These are phyloP conservation scores for Ranitomeya imitator DNA, from an alignment of 2,113 vertebrate genomes.

Conservation along the genomic window DNA sequence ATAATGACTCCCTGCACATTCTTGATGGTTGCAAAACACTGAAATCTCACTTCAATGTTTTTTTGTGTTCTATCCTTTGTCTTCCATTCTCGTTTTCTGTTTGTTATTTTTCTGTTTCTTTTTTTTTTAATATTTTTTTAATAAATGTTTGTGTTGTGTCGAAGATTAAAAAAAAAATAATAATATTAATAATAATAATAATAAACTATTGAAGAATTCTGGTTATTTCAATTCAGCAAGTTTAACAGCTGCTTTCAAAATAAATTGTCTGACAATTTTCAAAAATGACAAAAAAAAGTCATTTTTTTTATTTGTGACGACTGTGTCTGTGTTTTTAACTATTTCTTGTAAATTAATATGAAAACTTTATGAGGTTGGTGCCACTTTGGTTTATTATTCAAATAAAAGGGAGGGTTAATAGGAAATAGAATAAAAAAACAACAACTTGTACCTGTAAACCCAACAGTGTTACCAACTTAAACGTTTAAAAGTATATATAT, in stretches of 20 bases:
- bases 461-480: slow-evolving; percentile 99
- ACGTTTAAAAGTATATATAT: slow-evolving; percentile 92
- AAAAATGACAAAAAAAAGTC: slow-evolving; percentile 88
- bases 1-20: slow-evolving; percentile 27
- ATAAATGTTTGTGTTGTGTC: slow-evolving; percentile 99
- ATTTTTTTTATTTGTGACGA: slow-evolving; percentile 97
- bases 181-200: slow-evolving; percentile 56
- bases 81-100: slow-evolving; percentile 54
- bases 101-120: slow-evolving; percentile 57
- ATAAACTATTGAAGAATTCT: slow-evolving; percentile 78
- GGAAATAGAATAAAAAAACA: slow-evolving; percentile 75
- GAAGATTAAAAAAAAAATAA: slow-evolving; percentile 73
- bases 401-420: slow-evolving; percentile 87
- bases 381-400: slow-evolving; percentile 84
- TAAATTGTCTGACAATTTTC: slow-evolving; percentile 88
- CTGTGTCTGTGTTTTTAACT: slow-evolving; percentile 99
- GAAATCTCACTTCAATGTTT: slow-evolving; percentile 43
- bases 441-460: slow-evolving; percentile 93
- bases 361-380: slow-evolving; percentile 99
- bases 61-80: slow-evolving; percentile 54
- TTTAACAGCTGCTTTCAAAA: slow-evolving; percentile 99
- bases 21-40: slow-evolving; percentile 48
- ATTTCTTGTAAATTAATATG: slow-evolving; percentile 99
- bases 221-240: slow-evolving; percentile 98
- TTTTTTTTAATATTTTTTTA: slow-evolving; percentile 67